Evolutionary conservation across 2,888 invertebrate genomes (phyloP), one percentile per base, ranked within the genome.

Genomic region (Linyphia triangularis): DNA sequence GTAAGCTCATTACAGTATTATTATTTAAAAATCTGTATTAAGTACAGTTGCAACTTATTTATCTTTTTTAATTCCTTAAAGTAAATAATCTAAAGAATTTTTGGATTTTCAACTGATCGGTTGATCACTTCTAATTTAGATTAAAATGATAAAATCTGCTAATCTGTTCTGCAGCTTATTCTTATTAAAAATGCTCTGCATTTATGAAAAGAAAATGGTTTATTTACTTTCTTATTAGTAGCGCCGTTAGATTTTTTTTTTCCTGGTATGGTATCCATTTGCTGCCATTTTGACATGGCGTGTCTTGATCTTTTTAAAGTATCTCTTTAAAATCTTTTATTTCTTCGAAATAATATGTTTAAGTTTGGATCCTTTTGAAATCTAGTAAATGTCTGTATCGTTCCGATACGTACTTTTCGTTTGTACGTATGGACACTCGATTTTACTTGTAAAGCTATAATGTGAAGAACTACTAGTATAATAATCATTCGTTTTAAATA

Each of bases 231-330:
- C 28, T 30, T 65, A 65, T 30, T 65, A 65, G 30, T 65, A 65
- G 65, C 30, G 30, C 16, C n/a, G 30, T 30, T 65, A 63, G 26
- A 63, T 61, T 61, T n/a, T n/a, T n/a, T n/a, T 30, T 33, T 67
- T 67, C 67, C 67, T 67, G 13, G n/a, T 67, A n/a, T 67, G 13
- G n/a, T 67, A n/a, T 51, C 4, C 16, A 67, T 10, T 33, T 33
- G 77, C 75, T 75, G 75, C 77, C 77, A 77, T 77, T 77, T 77
- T 77, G 77, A 77, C 77, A 59, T n/a, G 33, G 63, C 63, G n/a
- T n/a, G n/a, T 43, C 43, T 16, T 2, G 10, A 1, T 2, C 43
- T 2, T 13, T 10, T 43, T 16, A 16, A 43, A 16, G 2, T 43
- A n/a, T n/a, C n/a, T 13, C 10, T 43, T 10, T 43, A 43, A 43